These are phyloP conservation scores for Microplitis manilae DNA, from an alignment of 2,888 invertebrate species.

Conservation along the genomic window DNA sequence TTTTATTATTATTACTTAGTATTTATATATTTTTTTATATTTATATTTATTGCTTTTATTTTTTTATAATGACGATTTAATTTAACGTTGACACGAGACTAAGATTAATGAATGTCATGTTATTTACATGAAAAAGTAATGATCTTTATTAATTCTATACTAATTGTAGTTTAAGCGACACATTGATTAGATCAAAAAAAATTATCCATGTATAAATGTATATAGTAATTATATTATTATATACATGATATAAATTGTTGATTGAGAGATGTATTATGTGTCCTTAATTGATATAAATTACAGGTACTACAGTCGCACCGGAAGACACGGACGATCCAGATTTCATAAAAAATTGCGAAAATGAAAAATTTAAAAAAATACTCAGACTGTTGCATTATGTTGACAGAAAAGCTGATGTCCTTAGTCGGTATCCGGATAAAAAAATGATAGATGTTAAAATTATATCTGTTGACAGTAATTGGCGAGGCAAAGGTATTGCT, in stretches of 20 bases:
- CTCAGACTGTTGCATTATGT: constrained; percentile 76
- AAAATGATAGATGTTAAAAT: constrained; percentile 78
- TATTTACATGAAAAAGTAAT: too few relatives aligned
- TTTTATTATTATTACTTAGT: background rate
- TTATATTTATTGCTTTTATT: background rate
- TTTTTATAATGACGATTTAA: background rate
- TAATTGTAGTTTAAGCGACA: too few relatives aligned
- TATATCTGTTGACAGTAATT: constrained; percentile 78
- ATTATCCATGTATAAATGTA: too few relatives aligned
- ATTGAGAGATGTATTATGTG: background rate
- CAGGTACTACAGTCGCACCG: constrained; percentile 69
- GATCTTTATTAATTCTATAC: too few relatives aligned
- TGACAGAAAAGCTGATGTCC: constrained; percentile 75
- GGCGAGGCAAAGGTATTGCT: constrained; percentile 80
- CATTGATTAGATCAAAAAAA: too few relatives aligned
- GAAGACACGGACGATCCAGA: constrained; percentile 71
- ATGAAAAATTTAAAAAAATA: constrained; percentile 79
- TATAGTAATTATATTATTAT: background rate
- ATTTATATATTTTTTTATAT: background rate
- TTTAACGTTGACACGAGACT: background rate
- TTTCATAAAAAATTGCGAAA: constrained; percentile 71
- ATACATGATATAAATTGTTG: background rate
- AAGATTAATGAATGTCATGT: too few relatives aligned
- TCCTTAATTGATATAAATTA: constrained; percentile 5
- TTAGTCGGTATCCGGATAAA: constrained; percentile 75